Evolutionary conservation across 1,140 invertebrate genomes (phyloP), one percentile per base, ranked within the genome.

Genomic region (Holotrichia oblita): DNA sequence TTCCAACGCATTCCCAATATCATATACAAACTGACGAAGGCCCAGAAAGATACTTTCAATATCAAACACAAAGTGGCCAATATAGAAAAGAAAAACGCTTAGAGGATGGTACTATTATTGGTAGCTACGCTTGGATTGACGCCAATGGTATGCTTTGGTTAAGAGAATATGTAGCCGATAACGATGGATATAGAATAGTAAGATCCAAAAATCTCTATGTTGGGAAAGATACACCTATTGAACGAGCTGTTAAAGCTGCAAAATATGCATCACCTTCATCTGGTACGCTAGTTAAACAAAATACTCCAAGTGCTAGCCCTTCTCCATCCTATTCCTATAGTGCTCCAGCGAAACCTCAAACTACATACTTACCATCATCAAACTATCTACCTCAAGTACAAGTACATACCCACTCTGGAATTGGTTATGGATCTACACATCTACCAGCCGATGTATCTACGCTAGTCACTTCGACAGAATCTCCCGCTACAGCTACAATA

Each of bases 21-120:
- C 95, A 97, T 87, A 95, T 96, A 82, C 95, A 96, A 87, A 96
- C 94, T n/a, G 95, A 97, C 84, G 95, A 96, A 87, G 95, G 95
- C 22, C 93, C 93, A 0, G 95, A 96, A 83, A 89, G 95, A 34
- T 95, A 93, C 87, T 96, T 95, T 88, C 90, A 93, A 78, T 97
- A 93, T 85, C 95, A 96, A 87, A 97, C 95, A 0, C 90, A 94
- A 80, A 96, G 93, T 85, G 95, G 95, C 2, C 95, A 97, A 85
- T 97, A 95, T 84, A 89, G 95, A 14, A 96, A 96, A 87, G 95
- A 96, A 85, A 94, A 95, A 85, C 89, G 95, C 75, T 88, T 96
- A 0, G 91, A 94, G 84, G 94, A 95, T 87, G 94, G 94, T 76
- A 94, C 93, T 3, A 93, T 94, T 77, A 90, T 94, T 77, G 93